Percentiles rank a stretch among this genome's conserved stretches.
Conservation (phyloP, 1,140 invertebrate species). For the Octopus bimaculoides region DNA sequence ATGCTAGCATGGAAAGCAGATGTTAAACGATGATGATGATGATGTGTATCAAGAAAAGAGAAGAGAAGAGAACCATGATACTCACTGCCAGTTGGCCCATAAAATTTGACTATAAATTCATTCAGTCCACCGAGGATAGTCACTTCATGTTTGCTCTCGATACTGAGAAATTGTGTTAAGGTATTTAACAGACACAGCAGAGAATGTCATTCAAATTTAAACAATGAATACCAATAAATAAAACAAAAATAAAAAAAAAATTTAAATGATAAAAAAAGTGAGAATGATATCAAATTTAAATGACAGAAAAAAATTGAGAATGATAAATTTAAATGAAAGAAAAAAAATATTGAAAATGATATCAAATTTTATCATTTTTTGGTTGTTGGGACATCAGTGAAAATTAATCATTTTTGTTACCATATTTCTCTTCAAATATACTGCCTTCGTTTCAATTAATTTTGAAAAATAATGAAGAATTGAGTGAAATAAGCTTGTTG, state of each 20-base stretch:
- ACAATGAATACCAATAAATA: background rate
- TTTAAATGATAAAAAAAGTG: background rate
- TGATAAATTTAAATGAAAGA: background rate
- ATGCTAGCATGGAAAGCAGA: too few relatives aligned
- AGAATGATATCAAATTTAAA: background rate
- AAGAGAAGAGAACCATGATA: constrained; percentile 22
- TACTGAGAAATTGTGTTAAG: constrained; percentile 64
- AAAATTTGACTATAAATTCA: constrained; percentile 99
- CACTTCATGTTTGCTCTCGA: constrained; percentile 99
- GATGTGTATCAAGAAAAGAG: background rate
- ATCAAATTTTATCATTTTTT: too few relatives aligned
- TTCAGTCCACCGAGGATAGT: constrained; percentile 96
- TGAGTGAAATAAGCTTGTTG: too few relatives aligned
- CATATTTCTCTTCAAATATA: too few relatives aligned
- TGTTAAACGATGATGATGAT: background rate
- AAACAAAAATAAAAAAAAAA: background rate
- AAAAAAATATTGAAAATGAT: background rate
- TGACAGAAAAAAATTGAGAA: background rate
- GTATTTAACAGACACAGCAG: constrained; percentile 6
- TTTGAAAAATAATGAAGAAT: too few relatives aligned
- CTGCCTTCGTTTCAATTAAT: too few relatives aligned
- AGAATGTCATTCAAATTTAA: background rate
- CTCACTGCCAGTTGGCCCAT: constrained; percentile 72
- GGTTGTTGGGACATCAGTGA: too few relatives aligned
- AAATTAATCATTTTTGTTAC: too few relatives aligned